Percentiles rank a stretch among this genome's conserved stretches.
Conservation (phyloP, 2,113 vertebrate genomes). For the Delphinapterus leucas region DNA sequence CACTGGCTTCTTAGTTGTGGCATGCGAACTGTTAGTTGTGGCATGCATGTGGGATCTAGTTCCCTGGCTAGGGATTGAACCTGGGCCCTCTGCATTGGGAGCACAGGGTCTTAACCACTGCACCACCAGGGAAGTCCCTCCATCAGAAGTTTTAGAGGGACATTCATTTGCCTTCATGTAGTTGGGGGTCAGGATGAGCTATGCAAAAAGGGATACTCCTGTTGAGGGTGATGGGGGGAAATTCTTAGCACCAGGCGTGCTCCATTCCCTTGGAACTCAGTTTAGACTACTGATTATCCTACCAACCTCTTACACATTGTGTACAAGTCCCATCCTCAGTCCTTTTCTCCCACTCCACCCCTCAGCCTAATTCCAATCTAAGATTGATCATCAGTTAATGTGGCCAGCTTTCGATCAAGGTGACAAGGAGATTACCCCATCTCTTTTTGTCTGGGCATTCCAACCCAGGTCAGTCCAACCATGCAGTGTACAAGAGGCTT, state of each 20-base stretch:
- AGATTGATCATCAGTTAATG: background rate
- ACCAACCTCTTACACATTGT: background rate
- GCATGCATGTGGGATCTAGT: no score
- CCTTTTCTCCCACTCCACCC: background rate
- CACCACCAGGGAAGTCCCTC: no score
- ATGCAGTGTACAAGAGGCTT: background rate
- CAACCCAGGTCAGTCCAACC: background rate
- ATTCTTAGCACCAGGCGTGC: background rate
- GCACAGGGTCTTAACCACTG: no score
- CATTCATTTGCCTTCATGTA: background rate
- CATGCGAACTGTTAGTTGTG: no score
- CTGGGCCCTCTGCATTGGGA: no score
- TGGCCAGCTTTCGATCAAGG: background rate
- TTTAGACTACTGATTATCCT: background rate
- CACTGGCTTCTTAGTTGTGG: no score
- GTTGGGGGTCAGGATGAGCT: background rate
- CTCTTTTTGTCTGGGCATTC: background rate
- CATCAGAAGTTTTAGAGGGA: background rate
- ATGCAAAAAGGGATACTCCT: background rate
- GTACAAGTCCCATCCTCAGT: background rate
- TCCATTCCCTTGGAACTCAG: constrained; percentile 10
- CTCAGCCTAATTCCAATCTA: background rate
- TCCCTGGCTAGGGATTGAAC: no score
- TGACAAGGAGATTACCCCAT: background rate
- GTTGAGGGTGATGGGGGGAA: background rate